Evolutionary conservation across 2,888 invertebrate genomes (phyloP), one percentile per base, ranked within the genome.

Genomic region (Euzetes globulus): DNA sequence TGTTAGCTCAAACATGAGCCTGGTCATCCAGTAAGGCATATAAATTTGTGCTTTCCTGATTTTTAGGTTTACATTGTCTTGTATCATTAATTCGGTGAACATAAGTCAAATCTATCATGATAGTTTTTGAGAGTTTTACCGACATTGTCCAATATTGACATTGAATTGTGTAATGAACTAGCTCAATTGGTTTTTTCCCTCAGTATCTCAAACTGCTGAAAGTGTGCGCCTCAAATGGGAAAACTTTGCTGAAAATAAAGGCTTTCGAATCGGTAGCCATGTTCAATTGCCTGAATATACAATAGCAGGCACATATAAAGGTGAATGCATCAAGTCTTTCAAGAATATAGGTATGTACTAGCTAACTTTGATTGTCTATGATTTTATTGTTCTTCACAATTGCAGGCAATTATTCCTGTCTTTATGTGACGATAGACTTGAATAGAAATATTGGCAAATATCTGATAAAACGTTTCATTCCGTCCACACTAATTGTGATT

Each of bases 281-380:
- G 72, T 72, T n/a, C 58, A 72, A 60, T 19, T 27, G 2, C 27
- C 72, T 11, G 72, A 72, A 63, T 72, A 60, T 72, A 6, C 3
- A 2, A 41, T 72, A 2, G 65, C 13, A n/a, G 9, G 13, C 0
- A 9, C 17, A 4, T 37, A 22, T 29, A 19, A 60, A 22, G 27
- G 60, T 17, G 17, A 25, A 3, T 1, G 58, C 65, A 33, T 29
- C 25, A 71, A 71, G 50, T 22, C 70, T 22, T 11, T 13, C 13
- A 1, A 5, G 5, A 41, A 60, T 60, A 60, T 15, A 33, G 41
- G 41, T 9, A 33, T 33, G 9, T 6, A 33, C 9, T 33, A 6
- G 5, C 4, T 6, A 33, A 4, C 33, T 6, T 6, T 33, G 33
- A 6, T 33, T 33, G 33, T 33, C 4, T 33, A 33, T 33, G 33